A percentile compares a stretch with the other conserved stretches of the same genome.
These are phyloP conservation scores for Nebria ingens DNA, from an alignment of 1,140 invertebrate species.

Conservation along the genomic window DNA sequence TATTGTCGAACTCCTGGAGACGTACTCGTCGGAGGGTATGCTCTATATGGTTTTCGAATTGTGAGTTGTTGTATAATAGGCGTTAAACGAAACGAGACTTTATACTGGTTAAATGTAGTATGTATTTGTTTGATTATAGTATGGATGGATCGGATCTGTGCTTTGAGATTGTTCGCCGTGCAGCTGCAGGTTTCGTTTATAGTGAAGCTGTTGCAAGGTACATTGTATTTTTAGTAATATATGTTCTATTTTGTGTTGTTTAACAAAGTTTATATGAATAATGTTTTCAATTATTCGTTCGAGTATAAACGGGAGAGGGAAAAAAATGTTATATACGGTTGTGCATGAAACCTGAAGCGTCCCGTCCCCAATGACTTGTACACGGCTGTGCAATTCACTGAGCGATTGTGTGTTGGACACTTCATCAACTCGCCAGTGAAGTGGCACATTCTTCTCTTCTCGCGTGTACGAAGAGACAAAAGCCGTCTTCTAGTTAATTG, in stretches of 20 bases:
- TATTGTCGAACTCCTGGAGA: constrained; percentile 95
- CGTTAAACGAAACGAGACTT: not conserved
- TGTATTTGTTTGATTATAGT: constrained; percentile 51
- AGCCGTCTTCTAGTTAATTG: not conserved
- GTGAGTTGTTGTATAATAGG: constrained; percentile 56
- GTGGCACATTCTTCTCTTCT: too few species aligned
- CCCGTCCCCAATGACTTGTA: too few species aligned
- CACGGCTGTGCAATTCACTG: too few species aligned
- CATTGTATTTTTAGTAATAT: not conserved
- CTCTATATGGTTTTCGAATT: constrained; percentile 99
- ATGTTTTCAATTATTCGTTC: too few species aligned
- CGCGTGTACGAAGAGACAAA: too few species aligned
- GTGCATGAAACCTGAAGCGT: too few species aligned
- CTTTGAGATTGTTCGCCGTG: constrained; percentile 94
- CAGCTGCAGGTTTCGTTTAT: constrained; percentile 93
- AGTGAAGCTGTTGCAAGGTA: constrained; percentile 97
- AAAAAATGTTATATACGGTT: too few species aligned
- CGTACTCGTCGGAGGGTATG: constrained; percentile 97
- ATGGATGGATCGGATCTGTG: constrained; percentile 98
- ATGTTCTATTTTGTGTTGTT: too few species aligned
- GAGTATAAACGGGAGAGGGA: too few species aligned
- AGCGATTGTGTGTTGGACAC: too few species aligned
- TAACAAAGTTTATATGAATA: too few species aligned
- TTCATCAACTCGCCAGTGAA: too few species aligned
- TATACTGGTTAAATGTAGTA: constrained; percentile 9